Conservation (phyloP, 2,888 invertebrate species). For the Perithous albicinctus region DNA sequence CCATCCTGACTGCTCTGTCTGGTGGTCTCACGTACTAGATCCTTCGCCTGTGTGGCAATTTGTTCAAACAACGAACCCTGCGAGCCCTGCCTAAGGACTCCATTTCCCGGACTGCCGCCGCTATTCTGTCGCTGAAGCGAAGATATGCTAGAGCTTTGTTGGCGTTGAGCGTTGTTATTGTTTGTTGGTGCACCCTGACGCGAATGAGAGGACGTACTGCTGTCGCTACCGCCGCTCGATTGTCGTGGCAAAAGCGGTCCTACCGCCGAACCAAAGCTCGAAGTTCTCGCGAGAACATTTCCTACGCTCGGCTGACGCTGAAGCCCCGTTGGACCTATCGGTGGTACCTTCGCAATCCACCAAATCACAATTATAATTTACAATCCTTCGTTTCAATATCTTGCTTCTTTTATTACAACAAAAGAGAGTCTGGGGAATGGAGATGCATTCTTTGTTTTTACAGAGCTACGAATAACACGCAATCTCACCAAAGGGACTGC, state of each 20-base stretch:
- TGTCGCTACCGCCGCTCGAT: slow-evolving; percentile 73
- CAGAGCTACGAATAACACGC: slow-evolving; percentile 2
- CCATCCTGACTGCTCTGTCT: slow-evolving; percentile 96
- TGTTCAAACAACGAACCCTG: slow-evolving; percentile 95
- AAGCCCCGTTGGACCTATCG: slow-evolving; percentile 85
- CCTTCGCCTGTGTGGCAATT: slow-evolving; percentile 95
- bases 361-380: not conserved
- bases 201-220: slow-evolving; percentile 66
- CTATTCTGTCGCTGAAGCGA: slow-evolving; percentile 74
- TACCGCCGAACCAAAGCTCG: slow-evolving; percentile 87
- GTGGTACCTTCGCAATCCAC: slow-evolving; percentile 84
- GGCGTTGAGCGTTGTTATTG: slow-evolving; percentile 60
- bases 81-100: slow-evolving; percentile 90
- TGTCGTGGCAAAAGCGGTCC: slow-evolving; percentile 77
- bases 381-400: not conserved
- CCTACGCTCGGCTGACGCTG: slow-evolving; percentile 88
- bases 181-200: slow-evolving; percentile 68
- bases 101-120: slow-evolving; percentile 73
- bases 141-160: slow-evolving; percentile 52
- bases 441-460: slow-evolving; percentile 26
- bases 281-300: slow-evolving; percentile 88
- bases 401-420: not conserved
- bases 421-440: not conserved
- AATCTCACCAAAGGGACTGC: slow-evolving; percentile 1
- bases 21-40: slow-evolving; percentile 94